phyloP scores from a whole-genome alignment of 2,113 vertebrate species.

The Entosphenus tridentatus region DNA sequence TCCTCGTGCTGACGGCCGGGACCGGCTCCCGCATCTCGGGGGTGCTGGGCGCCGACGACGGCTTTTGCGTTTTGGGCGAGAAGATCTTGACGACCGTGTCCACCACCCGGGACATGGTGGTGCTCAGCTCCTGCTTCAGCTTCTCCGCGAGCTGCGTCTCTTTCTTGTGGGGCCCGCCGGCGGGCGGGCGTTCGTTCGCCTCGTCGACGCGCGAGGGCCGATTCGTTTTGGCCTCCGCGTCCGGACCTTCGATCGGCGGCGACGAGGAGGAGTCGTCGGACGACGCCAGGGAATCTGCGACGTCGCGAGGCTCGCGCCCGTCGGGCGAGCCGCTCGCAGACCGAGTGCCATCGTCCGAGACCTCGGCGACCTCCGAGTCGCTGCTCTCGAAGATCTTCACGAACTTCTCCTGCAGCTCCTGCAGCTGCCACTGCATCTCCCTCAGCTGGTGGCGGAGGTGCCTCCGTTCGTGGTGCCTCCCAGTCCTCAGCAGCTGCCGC shows the following conservation, averaged over 20 bases:
- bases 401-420: neutral
- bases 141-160: slow-evolving; percentile 51
- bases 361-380: neutral
- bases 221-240: neutral
- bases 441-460: slow-evolving; percentile 2
- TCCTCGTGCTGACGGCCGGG: too few species aligned
- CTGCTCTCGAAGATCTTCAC: neutral
- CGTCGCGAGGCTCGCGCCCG: too few species aligned
- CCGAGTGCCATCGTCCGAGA: too few species aligned
- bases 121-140: slow-evolving; percentile 87
- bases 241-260: neutral
- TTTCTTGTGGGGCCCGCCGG: neutral
- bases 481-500: neutral
- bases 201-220: neutral
- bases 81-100: slow-evolving; percentile 97
- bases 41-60: neutral
- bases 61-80: neutral
- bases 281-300: neutral
- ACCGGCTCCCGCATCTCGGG: neutral
- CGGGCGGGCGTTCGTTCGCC: neutral
- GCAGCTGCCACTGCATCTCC: neutral
- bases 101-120: slow-evolving; percentile 86
- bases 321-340: neutral
- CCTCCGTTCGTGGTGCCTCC: neutral
- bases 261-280: slow-evolving; percentile 1